Evolutionary conservation across 2,113 vertebrate genomes (phyloP).

Genomic region (Ibidorhyncha struthersii): DNA sequence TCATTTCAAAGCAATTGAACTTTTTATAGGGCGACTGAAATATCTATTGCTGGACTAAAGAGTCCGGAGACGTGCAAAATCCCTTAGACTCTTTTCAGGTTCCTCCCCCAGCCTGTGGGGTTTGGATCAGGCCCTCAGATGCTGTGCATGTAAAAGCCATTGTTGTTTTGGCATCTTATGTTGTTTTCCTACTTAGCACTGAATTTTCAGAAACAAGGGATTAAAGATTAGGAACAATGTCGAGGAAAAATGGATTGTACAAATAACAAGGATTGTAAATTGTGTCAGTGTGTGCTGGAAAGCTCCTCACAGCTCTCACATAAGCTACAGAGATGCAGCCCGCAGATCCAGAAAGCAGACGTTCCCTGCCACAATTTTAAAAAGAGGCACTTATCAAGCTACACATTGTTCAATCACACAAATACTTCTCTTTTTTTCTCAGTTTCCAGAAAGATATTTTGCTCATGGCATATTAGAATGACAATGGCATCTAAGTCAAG

Average conservation of each 20-base stretch:
- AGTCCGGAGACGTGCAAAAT: not conserved
- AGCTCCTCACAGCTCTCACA: not conserved
- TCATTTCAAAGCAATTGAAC: not conserved
- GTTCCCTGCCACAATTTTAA: conserved; percentile 18
- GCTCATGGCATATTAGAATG: conserved; percentile 54
- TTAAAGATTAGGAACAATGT: conserved; percentile 31
- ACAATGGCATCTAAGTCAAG: conserved; percentile 58
- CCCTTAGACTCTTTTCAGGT: not conserved
- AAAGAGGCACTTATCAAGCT: conserved; percentile 56
- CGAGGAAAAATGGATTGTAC: not conserved
- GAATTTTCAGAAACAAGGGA: conserved; percentile 27
- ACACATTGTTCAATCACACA: conserved; percentile 14
- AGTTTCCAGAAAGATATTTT: conserved; percentile 61
- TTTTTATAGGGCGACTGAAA: not conserved
- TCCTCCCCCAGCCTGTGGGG: not conserved
- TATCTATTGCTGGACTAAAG: not conserved
- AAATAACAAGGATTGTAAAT: conserved; percentile 27
- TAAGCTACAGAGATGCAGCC: not conserved
- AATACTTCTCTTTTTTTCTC: conserved; percentile 4
- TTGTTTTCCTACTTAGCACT: not conserved
- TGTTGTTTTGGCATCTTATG: not conserved
- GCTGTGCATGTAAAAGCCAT: not conserved
- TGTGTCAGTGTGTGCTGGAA: not conserved
- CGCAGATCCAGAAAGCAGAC: conserved; percentile 32
- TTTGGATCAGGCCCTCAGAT: not conserved